Percentiles rank a stretch among this genome's conserved stretches.
phyloP scores from a whole-genome alignment of 1,140 invertebrate species.

The Helicoverpa armigera region DNA sequence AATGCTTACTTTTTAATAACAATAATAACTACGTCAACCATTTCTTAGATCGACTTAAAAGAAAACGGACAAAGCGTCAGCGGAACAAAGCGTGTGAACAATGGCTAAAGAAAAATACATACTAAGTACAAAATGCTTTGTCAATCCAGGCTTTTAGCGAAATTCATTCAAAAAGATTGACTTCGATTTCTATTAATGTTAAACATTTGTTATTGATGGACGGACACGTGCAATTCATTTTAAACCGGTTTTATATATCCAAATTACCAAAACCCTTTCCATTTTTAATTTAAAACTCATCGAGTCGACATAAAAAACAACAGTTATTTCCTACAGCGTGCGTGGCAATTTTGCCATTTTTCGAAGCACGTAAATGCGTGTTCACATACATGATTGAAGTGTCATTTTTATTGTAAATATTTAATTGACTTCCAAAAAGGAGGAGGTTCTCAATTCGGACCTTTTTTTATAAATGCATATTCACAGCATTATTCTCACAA shows the following conservation, averaged over 20 bases:
- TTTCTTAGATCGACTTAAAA: slow-evolving; percentile 51
- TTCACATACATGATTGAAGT: slow-evolving; percentile 19
- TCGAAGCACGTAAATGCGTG: background rate
- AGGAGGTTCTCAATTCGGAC: too few relatives aligned
- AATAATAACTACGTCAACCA: slow-evolving; percentile 51
- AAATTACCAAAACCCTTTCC: slow-evolving; percentile 12
- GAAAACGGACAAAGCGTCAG: slow-evolving; percentile 54
- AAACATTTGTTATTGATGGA: slow-evolving; percentile 25
- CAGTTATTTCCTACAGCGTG: background rate
- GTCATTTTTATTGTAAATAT: slow-evolving; percentile 27
- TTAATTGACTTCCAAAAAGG: too few relatives aligned
- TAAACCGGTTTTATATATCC: background rate
- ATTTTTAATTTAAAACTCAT: slow-evolving; percentile 9
- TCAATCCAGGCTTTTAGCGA: slow-evolving; percentile 49
- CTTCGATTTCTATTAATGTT: slow-evolving; percentile 38
- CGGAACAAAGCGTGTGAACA: slow-evolving; percentile 59
- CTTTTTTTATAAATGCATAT: slow-evolving; percentile 1
- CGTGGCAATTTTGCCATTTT: background rate
- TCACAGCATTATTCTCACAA: slow-evolving; percentile 14
- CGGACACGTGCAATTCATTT: slow-evolving; percentile 13
- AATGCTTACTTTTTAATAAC: slow-evolving; percentile 44
- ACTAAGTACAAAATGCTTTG: slow-evolving; percentile 50
- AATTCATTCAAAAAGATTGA: slow-evolving; percentile 49
- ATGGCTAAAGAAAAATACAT: slow-evolving; percentile 52
- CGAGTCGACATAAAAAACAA: background rate